These are phyloP conservation scores for Otocyon megalotis DNA, from an alignment of 2,113 vertebrate genomes.

Conservation along the genomic window DNA sequence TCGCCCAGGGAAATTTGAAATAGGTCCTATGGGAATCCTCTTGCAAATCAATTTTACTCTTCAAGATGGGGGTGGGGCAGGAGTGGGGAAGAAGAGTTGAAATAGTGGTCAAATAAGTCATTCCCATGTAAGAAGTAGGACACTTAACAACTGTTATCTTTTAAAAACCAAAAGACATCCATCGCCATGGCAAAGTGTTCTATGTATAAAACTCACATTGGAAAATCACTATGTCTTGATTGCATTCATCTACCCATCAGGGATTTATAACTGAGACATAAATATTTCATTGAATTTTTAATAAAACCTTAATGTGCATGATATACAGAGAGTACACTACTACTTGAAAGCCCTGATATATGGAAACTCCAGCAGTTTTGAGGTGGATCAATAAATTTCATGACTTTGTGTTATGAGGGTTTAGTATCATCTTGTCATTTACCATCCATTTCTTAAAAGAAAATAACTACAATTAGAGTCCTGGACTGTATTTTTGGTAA, in stretches of 20 bases:
- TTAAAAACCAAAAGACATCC: constrained; percentile 66
- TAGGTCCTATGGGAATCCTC: constrained; percentile 62
- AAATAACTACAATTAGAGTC: constrained; percentile 70
- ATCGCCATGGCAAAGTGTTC: constrained; percentile 68
- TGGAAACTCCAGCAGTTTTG: constrained; percentile 83
- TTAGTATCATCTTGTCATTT: constrained; percentile 82
- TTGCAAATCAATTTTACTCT: constrained; percentile 79
- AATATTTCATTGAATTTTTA: constrained; percentile 89
- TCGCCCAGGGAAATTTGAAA: constrained; percentile 80
- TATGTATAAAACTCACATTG: constrained; percentile 77
- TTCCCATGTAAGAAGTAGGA: constrained; percentile 40
- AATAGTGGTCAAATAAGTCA: constrained; percentile 62
- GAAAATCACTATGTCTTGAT: constrained; percentile 79
- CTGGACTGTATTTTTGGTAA: constrained; percentile 60
- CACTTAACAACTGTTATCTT: constrained; percentile 53
- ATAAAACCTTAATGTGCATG: constrained; percentile 86
- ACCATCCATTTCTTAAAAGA: constrained; percentile 74
- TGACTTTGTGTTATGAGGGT: constrained; percentile 78
- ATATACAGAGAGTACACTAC: constrained; percentile 74
- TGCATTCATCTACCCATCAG: constrained; percentile 82
- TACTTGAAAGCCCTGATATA: constrained; percentile 83
- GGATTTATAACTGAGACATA: constrained; percentile 85
- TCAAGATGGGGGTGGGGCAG: neutral
- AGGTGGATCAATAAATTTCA: constrained; percentile 86
- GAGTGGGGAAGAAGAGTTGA: constrained; percentile 52